Conservation (phyloP, 2,113 vertebrate species). For the Neoarius graeffei region DNA sequence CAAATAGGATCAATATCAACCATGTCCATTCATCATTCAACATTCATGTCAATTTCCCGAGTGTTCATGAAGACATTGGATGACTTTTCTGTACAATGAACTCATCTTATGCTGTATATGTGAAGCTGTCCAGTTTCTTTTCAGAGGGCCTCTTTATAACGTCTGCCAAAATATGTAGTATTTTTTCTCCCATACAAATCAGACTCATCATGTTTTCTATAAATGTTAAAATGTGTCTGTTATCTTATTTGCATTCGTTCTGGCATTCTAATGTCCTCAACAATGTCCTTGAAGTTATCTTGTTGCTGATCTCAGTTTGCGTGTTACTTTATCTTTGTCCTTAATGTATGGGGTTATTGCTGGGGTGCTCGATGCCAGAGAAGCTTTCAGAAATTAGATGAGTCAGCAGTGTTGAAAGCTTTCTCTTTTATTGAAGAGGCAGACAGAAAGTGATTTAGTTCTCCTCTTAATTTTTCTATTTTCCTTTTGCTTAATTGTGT, state of each 20-base stretch:
- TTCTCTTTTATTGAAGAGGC: not conserved
- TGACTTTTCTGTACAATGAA: not conserved
- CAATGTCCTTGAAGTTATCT: not conserved
- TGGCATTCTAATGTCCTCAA: not conserved
- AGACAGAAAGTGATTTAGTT: not conserved
- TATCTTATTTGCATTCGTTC: not conserved
- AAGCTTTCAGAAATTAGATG: constrained; percentile 43
- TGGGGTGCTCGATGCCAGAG: constrained; percentile 12
- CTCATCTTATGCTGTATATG: not conserved
- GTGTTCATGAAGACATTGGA: not conserved
- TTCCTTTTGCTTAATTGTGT: not conserved
- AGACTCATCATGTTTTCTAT: not conserved
- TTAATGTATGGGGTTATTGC: constrained; percentile 7
- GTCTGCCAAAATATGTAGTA: not conserved
- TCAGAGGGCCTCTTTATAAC: not conserved
- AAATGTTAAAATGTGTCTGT: not conserved
- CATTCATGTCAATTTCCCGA: no score
- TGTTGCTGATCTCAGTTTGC: constrained; percentile 3
- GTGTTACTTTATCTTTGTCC: not conserved
- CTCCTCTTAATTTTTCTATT: not conserved
- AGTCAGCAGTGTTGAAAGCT: constrained; percentile 32
- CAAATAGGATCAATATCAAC: not conserved
- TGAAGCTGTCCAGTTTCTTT: not conserved
- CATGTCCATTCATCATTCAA: not conserved
- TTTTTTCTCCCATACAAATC: not conserved